Conservation (phyloP, 2,113 vertebrate genomes). For the Ginglymostoma cirratum region DNA sequence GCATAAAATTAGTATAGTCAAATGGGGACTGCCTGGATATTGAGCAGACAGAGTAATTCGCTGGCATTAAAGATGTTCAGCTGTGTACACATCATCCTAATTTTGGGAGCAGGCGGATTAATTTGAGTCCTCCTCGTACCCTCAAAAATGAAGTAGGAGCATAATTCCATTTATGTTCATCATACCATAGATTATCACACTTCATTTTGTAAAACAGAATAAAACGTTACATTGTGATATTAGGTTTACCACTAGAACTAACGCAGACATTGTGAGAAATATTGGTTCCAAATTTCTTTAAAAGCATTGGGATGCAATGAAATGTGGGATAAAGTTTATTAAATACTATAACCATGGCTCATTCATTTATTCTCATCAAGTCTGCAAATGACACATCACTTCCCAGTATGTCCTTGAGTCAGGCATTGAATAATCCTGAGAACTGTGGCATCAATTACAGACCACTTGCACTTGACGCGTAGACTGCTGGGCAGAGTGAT, state of each 20-base stretch:
- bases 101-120: not conserved
- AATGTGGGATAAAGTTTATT: not conserved
- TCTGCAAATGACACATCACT: conserved; percentile 3
- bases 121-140: not conserved
- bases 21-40: not conserved
- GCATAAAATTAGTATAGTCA: not conserved
- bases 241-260: not conserved
- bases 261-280: not conserved
- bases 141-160: not conserved
- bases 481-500: not conserved
- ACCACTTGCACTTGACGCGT: not conserved
- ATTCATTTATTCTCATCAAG: conserved; percentile 26
- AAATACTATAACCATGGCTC: not conserved
- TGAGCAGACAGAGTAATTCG: not conserved
- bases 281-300: not conserved
- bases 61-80: not conserved
- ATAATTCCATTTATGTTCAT: not conserved
- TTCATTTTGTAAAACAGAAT: not conserved
- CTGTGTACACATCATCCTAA: not conserved
- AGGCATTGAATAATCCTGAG: conserved; percentile 14
- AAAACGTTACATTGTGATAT: not conserved
- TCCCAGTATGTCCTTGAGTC: not conserved
- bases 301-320: not conserved
- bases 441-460: conserved; percentile 19
- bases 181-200: not conserved